Base-by-base conservation (phyloP, 2,113 vertebrate genomes). In the Crypturellus undulatus region DNA sequence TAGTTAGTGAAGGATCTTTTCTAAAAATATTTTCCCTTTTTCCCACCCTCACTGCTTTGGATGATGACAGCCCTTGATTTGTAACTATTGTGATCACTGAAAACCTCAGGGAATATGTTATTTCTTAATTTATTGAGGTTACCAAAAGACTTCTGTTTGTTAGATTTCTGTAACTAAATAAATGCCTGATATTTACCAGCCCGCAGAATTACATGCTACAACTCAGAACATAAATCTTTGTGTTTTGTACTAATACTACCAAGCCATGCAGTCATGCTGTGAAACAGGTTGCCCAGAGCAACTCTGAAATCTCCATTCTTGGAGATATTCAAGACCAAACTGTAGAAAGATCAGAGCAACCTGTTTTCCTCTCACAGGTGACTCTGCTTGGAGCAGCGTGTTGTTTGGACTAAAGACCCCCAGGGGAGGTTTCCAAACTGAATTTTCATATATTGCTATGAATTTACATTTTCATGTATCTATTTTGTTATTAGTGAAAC, bases 41-140 rank as follows among this genome's bases (percentile, higher is more conserved):
- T 4, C 11, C 65, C 64, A 40, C 4, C 5, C 36, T 8, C 49
- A 4, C 1, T 3, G 2, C 2, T 10, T 49, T 28, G 3, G 20
- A 30, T 63, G 52, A 68, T 2, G 56, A 3, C 6, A 76, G 11
- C 7, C 4, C 8, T 76, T 68, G 4, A 43, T 68, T 79, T 76
- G 4, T 21, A 68, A 91, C 56, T 75, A 38, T 17, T 15, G 1
- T 43, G 7, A 60, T 52, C 77, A 81, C 9, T 78, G 6, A 3
- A 78, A 51, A 63, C 26, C 30, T 79, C 14, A 34, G 6, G 6
- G 34, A 49, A 71, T 38, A 25, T 1, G 54, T 64, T 56, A 1
- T n/a, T 80, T 71, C 26, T 79, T 72, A 32, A 38, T 67, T 67
- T 91, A 28, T 49, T 84, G 19, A 89, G 68, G 12, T 10, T 12